Base-by-base conservation (phyloP, 1,140 invertebrate species). In the Tetramorium parvispinum region DNA sequence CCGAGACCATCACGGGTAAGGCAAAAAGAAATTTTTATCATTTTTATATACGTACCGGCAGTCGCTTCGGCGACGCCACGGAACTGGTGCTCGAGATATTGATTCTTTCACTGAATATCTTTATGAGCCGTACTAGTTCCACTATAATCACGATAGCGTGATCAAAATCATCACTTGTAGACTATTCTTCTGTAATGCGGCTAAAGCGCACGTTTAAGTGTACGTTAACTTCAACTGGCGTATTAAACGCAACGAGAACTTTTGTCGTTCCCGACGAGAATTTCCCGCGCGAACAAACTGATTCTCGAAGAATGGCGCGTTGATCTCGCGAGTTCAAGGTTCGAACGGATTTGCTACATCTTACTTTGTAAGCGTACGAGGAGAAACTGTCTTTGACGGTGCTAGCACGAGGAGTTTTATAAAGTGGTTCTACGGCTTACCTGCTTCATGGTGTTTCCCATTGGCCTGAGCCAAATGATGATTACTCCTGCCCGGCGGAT, bases 1-100 rank as follows among this genome's bases (percentile, higher is more conserved):
- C 93, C 61, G 95, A 95, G 91, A 96, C 96, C 65, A 95, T 96
- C 81, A 96, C 96, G 88, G 96, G 96, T 96, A 91, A 93, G 92
- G 89, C 11, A 2, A 10, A 70, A 27, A 1, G 24, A 40, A 66
- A 13, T 46, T 32, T 13, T 46, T 43, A 43, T 37, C 24, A 59
- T 46, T 61, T 61, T 59, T 37, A 83, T 37, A 10, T 75, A 83
- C 79, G 53, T 83, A 83, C 79, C 79, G 49, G 40, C 37, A 70
- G 46, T 46, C 27, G 66, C 53, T n/a, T 51, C 40, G 8, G 11
- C 53, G 37, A 82, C 16, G 51, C 27, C 27, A 46, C 53, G 24
- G 24, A 11, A 51, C 32, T 37, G 40, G 3, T 11, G 40, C 27
- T 63, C 79, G 8, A 37, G 37, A 32, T 37, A 49, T 75, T 1